Base-by-base conservation (phyloP, 2,888 invertebrate species). In the Orchesella flavescens region DNA sequence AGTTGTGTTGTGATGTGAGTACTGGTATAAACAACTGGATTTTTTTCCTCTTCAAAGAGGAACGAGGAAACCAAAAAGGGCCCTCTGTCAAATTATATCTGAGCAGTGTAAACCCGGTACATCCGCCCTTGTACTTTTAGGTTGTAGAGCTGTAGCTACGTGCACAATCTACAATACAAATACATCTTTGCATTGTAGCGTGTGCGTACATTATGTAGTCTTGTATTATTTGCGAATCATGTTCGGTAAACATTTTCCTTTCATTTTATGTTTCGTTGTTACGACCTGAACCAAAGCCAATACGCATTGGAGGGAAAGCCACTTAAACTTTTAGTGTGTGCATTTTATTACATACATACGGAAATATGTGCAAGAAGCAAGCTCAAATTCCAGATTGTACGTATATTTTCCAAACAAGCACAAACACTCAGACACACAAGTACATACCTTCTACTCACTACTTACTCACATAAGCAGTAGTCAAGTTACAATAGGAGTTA, bases 311-410 rank as follows among this genome's bases (percentile, higher is more conserved):
- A 61, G 9, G 53, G 44, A 9, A 65, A 75, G 53, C 49, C 69
- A 53, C 24, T 24, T 55, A 53, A 53, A 65, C 65, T 75, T 75
- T 75, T 65, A 23, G 49, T 75, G 53, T 53, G 74, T 49, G 24
- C 74, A 75, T 46, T 68, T 75, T 75, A 75, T 75, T 75, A 46
- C 46, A 23, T 49, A 61, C 72, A 73, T 19, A 55, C 71, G n/a
- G 34, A 34, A n/a, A 34, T 34, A 34, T 34, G 34, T 2, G 7
- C 34, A 34, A 34, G 34, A 7, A 7, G 7, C 34, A 34, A 34
- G 34, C 34, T 34, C 34, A 34, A 34, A 34, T 4, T 34, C 34
- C 34, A 34, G 34, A 34, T 34, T 34, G 34, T 2, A 7, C 34
- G 34, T 4, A 34, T n/a, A n/a, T n/a, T 34, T 34, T 34, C 7